A percentile compares a stretch with the other conserved stretches of the same genome.
phyloP scores from a whole-genome alignment of 2,113 vertebrate genomes.

The Thalassoma bifasciatum region DNA sequence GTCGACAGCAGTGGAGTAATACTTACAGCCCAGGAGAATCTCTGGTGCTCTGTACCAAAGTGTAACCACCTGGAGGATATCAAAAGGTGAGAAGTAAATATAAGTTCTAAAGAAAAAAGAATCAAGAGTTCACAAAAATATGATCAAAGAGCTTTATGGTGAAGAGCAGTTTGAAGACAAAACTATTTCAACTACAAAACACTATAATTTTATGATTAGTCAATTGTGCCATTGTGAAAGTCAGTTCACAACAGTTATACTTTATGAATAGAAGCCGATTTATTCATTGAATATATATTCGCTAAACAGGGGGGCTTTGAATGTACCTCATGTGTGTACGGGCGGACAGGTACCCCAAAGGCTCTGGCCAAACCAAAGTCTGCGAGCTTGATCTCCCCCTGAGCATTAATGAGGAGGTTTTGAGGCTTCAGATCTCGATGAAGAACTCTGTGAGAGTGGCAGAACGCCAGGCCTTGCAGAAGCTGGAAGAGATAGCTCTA shows the following conservation, averaged over 20 bases:
- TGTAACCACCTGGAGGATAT: slow-evolving; percentile 88
- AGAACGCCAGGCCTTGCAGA: slow-evolving; percentile 95
- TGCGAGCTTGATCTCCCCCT: slow-evolving; percentile 95
- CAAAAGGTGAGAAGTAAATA: background rate
- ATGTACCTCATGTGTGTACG: slow-evolving; percentile 94
- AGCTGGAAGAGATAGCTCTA: slow-evolving; percentile 97
- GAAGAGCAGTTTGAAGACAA: too few relatives aligned
- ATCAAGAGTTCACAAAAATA: too few relatives aligned
- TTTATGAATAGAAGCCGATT: too few relatives aligned
- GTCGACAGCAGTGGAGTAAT: slow-evolving; percentile 96
- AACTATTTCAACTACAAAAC: too few relatives aligned
- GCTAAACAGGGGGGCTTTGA: background rate
- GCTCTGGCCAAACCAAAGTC: slow-evolving; percentile 96
- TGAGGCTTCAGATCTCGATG: slow-evolving; percentile 96
- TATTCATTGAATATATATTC: background rate
- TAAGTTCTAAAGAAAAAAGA: too few relatives aligned
- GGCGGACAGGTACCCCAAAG: slow-evolving; percentile 94
- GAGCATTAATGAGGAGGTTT: slow-evolving; percentile 95
- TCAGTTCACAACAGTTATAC: too few relatives aligned
- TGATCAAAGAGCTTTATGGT: too few relatives aligned
- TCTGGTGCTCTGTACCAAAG: slow-evolving; percentile 97
- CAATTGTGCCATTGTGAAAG: too few relatives aligned
- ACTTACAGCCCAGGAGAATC: slow-evolving; percentile 96
- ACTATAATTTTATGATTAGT: too few relatives aligned
- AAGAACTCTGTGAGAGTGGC: slow-evolving; percentile 94